Evolutionary conservation across 2,797 vertebrate genomes (phyloP).

Genomic region (Anomalospiza imberbis): DNA sequence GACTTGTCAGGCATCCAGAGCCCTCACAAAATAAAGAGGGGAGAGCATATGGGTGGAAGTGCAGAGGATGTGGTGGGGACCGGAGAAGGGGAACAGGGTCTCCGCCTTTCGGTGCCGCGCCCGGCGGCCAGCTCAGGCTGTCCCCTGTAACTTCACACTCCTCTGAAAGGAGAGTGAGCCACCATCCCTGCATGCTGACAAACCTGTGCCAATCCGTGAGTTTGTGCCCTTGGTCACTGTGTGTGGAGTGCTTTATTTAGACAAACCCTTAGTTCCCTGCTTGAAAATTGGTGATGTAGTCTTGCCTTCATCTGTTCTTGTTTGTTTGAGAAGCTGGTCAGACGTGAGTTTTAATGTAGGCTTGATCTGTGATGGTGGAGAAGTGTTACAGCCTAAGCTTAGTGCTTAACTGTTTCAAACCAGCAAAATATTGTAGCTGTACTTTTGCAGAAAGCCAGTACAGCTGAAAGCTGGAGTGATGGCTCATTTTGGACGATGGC

Average conservation of each 20-base stretch:
- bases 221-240: neutral
- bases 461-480: neutral
- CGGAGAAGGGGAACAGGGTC: neutral
- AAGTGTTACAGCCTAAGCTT: neutral
- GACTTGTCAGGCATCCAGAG: slow-evolving; percentile 38
- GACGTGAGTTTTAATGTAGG: neutral
- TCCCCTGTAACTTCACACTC: neutral
- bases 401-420: neutral
- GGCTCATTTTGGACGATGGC: neutral
- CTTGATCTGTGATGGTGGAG: neutral
- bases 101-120: neutral
- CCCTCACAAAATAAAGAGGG: slow-evolving; percentile 33
- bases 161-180: neutral
- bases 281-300: neutral
- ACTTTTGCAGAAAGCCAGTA: neutral
- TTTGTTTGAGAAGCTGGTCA: neutral
- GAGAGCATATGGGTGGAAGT: slow-evolving; percentile 38
- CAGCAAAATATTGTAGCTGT: neutral
- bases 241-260: neutral
- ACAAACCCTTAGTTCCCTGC: neutral
- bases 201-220: neutral
- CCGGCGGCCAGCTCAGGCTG: neutral
- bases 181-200: neutral
- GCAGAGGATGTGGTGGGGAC: slow-evolving; percentile 52
- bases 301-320: neutral